Conservation (phyloP, 2,113 vertebrate species). For the Gavialis gangeticus region DNA sequence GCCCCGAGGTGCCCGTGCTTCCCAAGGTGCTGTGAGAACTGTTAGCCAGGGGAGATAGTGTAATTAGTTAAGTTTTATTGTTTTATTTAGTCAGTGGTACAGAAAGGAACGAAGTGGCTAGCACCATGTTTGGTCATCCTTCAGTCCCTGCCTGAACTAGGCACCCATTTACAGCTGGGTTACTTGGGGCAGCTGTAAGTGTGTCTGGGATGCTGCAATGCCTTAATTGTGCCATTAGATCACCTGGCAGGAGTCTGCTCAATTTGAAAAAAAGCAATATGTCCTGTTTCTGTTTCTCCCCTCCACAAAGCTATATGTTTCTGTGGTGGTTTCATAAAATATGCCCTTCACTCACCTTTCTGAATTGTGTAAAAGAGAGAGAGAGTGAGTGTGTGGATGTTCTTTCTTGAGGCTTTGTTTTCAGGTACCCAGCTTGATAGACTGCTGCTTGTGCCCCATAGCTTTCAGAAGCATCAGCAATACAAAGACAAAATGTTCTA, state of each 20-base stretch:
- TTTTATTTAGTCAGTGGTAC: too few relatives aligned
- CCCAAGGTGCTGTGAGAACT: too few relatives aligned
- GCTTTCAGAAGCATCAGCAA: background rate
- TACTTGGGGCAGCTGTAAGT: too few relatives aligned
- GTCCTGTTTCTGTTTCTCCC: background rate
- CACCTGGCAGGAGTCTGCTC: background rate
- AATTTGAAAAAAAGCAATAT: background rate
- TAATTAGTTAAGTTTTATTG: too few relatives aligned
- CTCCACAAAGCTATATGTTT: background rate
- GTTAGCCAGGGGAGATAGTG: too few relatives aligned
- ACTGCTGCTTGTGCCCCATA: background rate
- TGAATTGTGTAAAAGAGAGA: background rate
- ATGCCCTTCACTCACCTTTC: background rate
- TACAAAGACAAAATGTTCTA: background rate
- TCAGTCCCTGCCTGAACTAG: too few relatives aligned
- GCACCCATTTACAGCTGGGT: too few relatives aligned
- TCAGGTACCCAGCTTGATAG: background rate
- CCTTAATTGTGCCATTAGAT: too few relatives aligned
- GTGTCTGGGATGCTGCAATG: too few relatives aligned
- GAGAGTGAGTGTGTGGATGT: background rate
- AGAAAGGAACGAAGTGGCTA: too few relatives aligned
- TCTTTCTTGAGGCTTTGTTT: background rate
- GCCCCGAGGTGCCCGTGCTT: too few relatives aligned
- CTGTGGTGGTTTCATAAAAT: background rate
- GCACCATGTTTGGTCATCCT: too few relatives aligned